Evolutionary conservation across 2,797 vertebrate genomes (phyloP).

Genomic region (Enteromius radiatus): DNA sequence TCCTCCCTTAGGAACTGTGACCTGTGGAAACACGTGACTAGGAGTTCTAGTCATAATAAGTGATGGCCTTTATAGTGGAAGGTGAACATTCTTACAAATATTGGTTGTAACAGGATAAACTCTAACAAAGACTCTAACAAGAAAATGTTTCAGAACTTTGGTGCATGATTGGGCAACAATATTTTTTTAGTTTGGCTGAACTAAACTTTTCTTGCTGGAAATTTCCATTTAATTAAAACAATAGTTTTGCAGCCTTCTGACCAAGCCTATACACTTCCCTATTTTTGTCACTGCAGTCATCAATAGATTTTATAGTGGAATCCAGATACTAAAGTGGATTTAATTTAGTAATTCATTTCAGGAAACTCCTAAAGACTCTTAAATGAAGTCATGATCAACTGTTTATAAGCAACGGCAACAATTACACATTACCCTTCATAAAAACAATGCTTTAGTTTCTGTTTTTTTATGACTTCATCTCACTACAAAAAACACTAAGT

Average conservation of each 20-base stretch:
- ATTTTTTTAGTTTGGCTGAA: background rate
- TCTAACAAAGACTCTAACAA: background rate
- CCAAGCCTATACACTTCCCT: conserved; percentile 25
- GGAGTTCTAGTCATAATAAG: conserved; percentile 16
- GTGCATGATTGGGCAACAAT: too few relatives aligned
- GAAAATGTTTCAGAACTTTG: background rate
- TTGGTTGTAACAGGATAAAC: background rate
- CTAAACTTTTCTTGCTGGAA: conserved; percentile 19
- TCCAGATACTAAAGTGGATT: conserved; percentile 44
- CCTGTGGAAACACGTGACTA: conserved; percentile 22
- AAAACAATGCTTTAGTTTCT: background rate
- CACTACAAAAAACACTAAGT: background rate
- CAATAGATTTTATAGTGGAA: conserved; percentile 49
- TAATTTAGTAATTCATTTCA: conserved; percentile 24
- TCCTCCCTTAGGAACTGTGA: conserved; percentile 36
- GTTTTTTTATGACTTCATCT: background rate
- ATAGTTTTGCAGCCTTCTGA: background rate
- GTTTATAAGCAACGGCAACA: conserved; percentile 1
- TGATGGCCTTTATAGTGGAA: conserved; percentile 3
- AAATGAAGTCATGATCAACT: conserved; percentile 32
- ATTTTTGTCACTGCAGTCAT: conserved; percentile 39
- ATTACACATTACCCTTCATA: background rate
- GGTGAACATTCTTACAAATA: background rate
- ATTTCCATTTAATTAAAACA: conserved; percentile 37
- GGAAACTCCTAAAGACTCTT: conserved; percentile 24